Evolutionary conservation across 2,888 invertebrate species (phyloP).

Genomic region (Notodonta ziczac): DNA sequence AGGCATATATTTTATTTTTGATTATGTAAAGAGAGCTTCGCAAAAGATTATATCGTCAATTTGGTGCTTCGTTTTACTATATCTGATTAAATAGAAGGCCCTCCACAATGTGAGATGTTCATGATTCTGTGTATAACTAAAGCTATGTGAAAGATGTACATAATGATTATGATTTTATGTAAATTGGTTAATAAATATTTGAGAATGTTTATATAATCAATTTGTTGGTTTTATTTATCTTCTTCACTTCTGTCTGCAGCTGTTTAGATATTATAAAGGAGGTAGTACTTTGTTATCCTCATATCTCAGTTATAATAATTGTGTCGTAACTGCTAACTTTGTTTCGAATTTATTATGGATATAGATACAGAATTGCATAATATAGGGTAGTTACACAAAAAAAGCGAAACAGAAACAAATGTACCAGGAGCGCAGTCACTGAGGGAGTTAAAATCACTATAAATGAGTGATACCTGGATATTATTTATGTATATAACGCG

Average conservation of each 20-base stretch:
- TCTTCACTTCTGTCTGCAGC: constrained; percentile 4
- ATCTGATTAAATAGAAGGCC: constrained; percentile 81
- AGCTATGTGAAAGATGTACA: constrained; percentile 83
- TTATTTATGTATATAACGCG: no score
- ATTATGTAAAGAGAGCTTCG: constrained; percentile 75
- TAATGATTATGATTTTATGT: constrained; percentile 82
- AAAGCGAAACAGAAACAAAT: no score
- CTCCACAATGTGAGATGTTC: constrained; percentile 80
- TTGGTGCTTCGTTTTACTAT: constrained; percentile 80
- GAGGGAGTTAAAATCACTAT: no score
- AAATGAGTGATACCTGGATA: no score
- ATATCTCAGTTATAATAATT: no score
- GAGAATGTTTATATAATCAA: constrained; percentile 85
- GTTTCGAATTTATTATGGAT: no score
- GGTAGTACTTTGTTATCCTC: no score
- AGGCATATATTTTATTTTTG: constrained; percentile 55
- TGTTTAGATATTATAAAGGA: no score
- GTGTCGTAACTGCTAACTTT: no score
- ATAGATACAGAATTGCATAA: no score
- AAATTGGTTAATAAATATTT: constrained; percentile 85
- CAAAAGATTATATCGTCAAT: constrained; percentile 75
- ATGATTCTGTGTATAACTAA: constrained; percentile 79
- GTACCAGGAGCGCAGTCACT: no score
- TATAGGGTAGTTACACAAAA: no score
- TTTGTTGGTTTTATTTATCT: constrained; percentile 48